Conservation (phyloP, 1,140 invertebrate genomes). For the Ylistrum balloti region DNA sequence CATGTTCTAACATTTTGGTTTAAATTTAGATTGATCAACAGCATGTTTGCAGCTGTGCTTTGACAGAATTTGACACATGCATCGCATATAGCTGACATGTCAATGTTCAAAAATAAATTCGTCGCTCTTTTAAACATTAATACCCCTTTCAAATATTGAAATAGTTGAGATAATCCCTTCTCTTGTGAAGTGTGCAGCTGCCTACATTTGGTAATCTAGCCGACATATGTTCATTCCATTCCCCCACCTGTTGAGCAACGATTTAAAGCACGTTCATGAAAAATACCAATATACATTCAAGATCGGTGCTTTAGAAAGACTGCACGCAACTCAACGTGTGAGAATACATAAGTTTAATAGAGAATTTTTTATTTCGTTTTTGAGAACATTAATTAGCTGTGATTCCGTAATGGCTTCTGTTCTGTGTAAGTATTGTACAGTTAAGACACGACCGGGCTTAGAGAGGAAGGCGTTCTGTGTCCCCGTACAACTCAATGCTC, state of each 20-base stretch:
- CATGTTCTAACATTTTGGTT: no score
- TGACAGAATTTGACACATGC: not conserved
- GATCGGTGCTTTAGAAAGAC: not conserved
- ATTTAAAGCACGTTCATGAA: not conserved
- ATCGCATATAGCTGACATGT: not conserved
- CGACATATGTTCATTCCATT: not conserved
- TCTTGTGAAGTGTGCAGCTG: conserved; percentile 3
- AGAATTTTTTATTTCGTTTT: not conserved
- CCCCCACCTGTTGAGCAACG: not conserved
- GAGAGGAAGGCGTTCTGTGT: not conserved
- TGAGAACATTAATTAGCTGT: not conserved
- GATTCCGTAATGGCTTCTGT: not conserved
- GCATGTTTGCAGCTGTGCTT: not conserved
- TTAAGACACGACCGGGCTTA: not conserved
- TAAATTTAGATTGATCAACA: not conserved
- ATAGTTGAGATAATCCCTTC: conserved; percentile 16
- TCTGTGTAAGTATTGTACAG: not conserved
- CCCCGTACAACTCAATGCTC: not conserved
- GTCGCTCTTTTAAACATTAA: not conserved
- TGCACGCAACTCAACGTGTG: not conserved
- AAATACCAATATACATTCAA: not conserved
- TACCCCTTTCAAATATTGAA: not conserved
- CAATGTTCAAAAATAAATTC: not conserved
- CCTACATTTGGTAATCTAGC: not conserved
- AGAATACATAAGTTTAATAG: not conserved